Base-by-base conservation (phyloP, 2,113 vertebrate genomes). In the Zosterops japonicus region DNA sequence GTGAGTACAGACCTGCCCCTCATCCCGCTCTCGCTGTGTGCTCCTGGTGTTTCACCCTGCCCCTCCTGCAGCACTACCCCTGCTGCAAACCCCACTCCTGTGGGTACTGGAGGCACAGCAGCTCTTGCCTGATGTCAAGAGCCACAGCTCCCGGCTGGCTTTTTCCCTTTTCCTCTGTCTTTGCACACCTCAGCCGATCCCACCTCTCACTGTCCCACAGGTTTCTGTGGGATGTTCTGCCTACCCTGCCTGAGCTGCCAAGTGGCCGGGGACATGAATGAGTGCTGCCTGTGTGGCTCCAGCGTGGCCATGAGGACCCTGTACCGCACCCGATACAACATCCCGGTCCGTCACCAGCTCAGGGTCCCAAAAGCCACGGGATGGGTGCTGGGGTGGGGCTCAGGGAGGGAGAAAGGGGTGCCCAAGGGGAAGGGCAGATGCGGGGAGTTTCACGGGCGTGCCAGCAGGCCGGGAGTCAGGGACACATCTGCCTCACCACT, bases 251-350 rank as follows among this genome's bases (percentile, higher is more conserved):
- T 99, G 9, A 79, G 47, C 2, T 98, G 97, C 79, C 91, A 97
- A 56, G 97, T 99, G 36, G 98, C 99, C 5, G 14, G 42, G 1
- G 97, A 97, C 84, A 98, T 99, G 99, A 17, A 94, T 0, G 98
- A 99, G 96, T 99, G 97, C 95, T 99, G 98, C 87, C 27, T 98
- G 41, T 99, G 98, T 1, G 98, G 98, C 0, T 0, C 68, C 22
- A 86, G 15, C 0, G 90, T 98, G 76, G n/a, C 98, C 18, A 98
- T 99, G 86, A 98, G 98, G 90, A 98, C 97, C 2, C 97, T 99
- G 36, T 99, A 99, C 97, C 96, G 98, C 94, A 99, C 98, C 95
- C 98, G 27, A 95, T 99, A 99, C 49, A 98, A 98, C 92, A 98
- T 99, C 88, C 92, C 81, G 2, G 99, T 99, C 52, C 95, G 97